Base-by-base conservation (phyloP, 2,797 vertebrate species). In the Selene dorsalis region DNA sequence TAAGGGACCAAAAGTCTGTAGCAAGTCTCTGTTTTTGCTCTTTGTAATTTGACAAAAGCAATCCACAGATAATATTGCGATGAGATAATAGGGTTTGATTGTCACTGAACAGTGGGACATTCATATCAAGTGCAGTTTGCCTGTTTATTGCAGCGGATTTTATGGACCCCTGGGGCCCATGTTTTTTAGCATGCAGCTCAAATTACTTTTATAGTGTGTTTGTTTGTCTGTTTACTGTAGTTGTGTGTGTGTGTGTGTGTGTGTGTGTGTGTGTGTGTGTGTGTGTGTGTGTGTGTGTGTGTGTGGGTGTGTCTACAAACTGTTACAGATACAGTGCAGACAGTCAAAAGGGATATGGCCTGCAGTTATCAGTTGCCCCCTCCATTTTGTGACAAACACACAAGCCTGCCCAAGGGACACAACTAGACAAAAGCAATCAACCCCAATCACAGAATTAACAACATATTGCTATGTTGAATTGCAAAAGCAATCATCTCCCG, bases 341-440 rank as follows among this genome's bases (percentile, higher is more conserved):
- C 64, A 62, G 77, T 86, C 73, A 64, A 35, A 79, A 69, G 79
- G 67, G 84, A 90, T 63, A 80, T 59, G 66, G 60, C 75, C 67
- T 30, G 62, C 84, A 90, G 68, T 91, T 92, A 90, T 73, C 63
- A 9, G 79, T 62, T 79, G 32, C 69, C 74, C 85, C 82, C 61
- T 81, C 73, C 87, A 85, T 87, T 91, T 88, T 79, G 53, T 87
- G 73, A 83, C 79, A 87, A 84, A 90, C 80, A 87, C 79, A 84
- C 14, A 10, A 84, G 38, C 20, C 22, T 56, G 69, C 91, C 89
- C 87, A 75, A 59, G 88, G 91, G 93, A 92, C 38, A 72, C 76
- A 84, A 82, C 73, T 65, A 88, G 86, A 93, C 91, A 93, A 93
- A 93, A 91, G 88, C 92, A 95, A 95, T 94, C 85, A 93, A 89